Evolutionary conservation across 2,113 vertebrate species (phyloP).

Genomic region (Boleophthalmus pectinirostris): DNA sequence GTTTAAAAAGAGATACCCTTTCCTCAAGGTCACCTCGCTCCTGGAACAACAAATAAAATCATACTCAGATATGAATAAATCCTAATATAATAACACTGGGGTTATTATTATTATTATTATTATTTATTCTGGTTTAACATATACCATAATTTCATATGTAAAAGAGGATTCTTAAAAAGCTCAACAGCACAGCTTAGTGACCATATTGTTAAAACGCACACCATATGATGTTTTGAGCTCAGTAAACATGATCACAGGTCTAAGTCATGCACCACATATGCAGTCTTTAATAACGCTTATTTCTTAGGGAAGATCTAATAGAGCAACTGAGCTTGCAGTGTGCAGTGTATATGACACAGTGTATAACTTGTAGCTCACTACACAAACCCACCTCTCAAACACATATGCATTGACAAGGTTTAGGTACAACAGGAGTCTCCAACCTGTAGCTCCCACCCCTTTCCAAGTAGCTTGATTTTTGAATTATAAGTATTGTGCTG

Average conservation of each 20-base stretch:
- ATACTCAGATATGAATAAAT: background rate
- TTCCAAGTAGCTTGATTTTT: no score
- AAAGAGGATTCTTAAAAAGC: constrained; percentile 3
- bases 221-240: background rate
- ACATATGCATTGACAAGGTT: no score
- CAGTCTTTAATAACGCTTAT: background rate
- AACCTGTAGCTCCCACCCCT: no score
- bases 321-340: no score
- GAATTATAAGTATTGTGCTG: no score
- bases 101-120: no score
- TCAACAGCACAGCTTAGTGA: constrained; percentile 57
- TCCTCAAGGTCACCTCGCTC: constrained; percentile 83
- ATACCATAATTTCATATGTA: background rate
- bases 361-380: no score
- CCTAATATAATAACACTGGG: background rate
- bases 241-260: background rate
- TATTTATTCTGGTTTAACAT: background rate
- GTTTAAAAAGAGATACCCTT: constrained; percentile 84
- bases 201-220: constrained; percentile 32
- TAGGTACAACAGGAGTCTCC: no score
- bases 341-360: no score
- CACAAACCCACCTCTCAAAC: no score
- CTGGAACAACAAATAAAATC: constrained; percentile 56
- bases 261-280: background rate
- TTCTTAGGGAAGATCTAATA: background rate